Percentiles rank a stretch among this genome's conserved stretches.
phyloP scores from a whole-genome alignment of 2,113 vertebrate species.

The Rhabdornis inornatus region DNA sequence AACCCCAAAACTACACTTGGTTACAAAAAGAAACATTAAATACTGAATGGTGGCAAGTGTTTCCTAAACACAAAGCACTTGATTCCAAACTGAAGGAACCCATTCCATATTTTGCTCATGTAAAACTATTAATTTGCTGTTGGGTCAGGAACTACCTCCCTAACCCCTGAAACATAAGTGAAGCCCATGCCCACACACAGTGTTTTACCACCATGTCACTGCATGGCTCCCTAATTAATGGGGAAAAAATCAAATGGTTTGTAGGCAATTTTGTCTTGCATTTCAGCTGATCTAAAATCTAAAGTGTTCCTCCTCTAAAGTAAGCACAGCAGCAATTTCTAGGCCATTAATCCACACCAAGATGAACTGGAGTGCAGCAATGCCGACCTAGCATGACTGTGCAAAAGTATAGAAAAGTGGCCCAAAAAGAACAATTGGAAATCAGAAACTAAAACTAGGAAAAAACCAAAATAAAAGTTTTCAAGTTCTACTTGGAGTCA shows the following conservation, averaged over 20 bases:
- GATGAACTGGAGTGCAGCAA: constrained; percentile 59
- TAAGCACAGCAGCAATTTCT: constrained; percentile 53
- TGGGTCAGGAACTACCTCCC: neutral
- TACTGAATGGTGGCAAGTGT: neutral
- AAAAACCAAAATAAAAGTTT: neutral
- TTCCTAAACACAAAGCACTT: neutral
- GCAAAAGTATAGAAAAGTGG: constrained; percentile 62
- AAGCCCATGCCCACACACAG: neutral
- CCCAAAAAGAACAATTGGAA: constrained; percentile 58
- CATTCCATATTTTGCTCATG: neutral
- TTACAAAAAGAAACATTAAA: constrained; percentile 42
- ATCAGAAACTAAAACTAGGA: constrained; percentile 56
- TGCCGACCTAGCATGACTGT: constrained; percentile 51
- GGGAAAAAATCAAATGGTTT: neutral
- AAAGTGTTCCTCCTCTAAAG: constrained; percentile 32
- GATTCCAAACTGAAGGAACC: constrained; percentile 39
- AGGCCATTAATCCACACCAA: constrained; percentile 67
- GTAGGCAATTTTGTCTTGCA: neutral
- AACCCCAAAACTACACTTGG: neutral
- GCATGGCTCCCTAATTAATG: neutral
- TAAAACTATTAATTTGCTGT: neutral
- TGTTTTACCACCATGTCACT: neutral
- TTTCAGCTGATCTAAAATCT: constrained; percentile 45
- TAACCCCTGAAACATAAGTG: neutral
- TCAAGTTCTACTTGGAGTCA: constrained; percentile 56